These are phyloP conservation scores for Euphydryas editha DNA, from an alignment of 2,888 invertebrate genomes.

Conservation along the genomic window DNA sequence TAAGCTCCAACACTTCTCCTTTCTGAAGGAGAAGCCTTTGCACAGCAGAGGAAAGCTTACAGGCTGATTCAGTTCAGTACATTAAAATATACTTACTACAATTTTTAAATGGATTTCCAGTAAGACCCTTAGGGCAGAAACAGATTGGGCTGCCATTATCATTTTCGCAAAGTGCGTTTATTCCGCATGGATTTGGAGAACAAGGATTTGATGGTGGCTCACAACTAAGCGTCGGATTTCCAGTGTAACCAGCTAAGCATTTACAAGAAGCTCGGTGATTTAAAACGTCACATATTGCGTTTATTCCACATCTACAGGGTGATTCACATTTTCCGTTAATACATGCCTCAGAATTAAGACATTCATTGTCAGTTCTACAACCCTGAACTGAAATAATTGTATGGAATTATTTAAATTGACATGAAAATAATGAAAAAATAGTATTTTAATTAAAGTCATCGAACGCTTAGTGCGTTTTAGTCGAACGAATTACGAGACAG, in stretches of 20 bases:
- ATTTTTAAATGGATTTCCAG: conserved; percentile 95
- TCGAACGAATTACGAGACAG: no score
- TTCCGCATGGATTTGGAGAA: conserved; percentile 93
- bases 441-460: no score
- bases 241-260: conserved; percentile 91
- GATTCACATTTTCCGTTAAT: conserved; percentile 89
- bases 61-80: not conserved
- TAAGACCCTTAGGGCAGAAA: conserved; percentile 93
- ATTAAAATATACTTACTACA: conserved; percentile 88
- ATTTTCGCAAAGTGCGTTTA: conserved; percentile 91
- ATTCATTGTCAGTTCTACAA: conserved; percentile 88
- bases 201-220: conserved; percentile 90
- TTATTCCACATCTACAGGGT: conserved; percentile 90
- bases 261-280: conserved; percentile 92
- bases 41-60: not conserved
- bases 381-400: conserved; percentile 85
- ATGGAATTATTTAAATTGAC: not conserved
- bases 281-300: conserved; percentile 91
- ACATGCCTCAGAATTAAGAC: conserved; percentile 89
- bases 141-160: conserved; percentile 94
- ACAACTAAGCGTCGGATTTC: conserved; percentile 89
- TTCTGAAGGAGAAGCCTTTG: no score
- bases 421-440: no score
- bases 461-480: no score
- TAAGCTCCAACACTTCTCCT: no score